Evolutionary conservation across 2,888 invertebrate species (phyloP).

Genomic region (Rhorus exstirpatorius): DNA sequence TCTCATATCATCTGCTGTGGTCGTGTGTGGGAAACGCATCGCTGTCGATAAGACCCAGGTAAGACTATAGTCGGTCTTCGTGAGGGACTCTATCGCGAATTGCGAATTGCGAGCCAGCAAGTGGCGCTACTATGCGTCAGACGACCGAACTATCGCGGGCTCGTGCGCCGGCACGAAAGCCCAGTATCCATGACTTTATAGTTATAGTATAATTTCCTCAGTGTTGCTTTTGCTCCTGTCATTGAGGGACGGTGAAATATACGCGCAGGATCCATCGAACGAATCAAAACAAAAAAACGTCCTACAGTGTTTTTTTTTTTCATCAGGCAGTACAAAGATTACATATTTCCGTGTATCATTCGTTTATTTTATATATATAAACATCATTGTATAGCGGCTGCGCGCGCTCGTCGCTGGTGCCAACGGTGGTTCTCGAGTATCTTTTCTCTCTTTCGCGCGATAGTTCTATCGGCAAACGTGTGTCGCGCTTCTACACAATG

Average conservation of each 20-base stretch:
- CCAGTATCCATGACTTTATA: neutral
- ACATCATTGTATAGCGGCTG: neutral
- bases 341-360: too few relatives aligned
- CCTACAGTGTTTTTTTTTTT: neutral
- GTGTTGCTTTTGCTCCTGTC: slow-evolving; percentile 36
- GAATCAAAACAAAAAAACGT: slow-evolving; percentile 21
- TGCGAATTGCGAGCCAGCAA: too few relatives aligned
- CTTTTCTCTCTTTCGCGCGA: neutral
- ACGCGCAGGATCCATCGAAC: slow-evolving; percentile 17
- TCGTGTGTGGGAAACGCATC: too few relatives aligned
- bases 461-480: slow-evolving; percentile 11
- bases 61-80: too few relatives aligned
- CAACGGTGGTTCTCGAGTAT: slow-evolving; percentile 6
- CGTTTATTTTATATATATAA: too few relatives aligned
- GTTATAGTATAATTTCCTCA: neutral
- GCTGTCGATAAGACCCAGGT: too few relatives aligned
- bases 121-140: slow-evolving; percentile 26
- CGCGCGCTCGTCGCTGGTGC: slow-evolving; percentile 6
- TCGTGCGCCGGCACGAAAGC: slow-evolving; percentile 13
- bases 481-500: slow-evolving; percentile 7
- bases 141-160: neutral
- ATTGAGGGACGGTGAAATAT: slow-evolving; percentile 11
- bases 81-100: too few relatives aligned
- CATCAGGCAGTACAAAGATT: too few relatives aligned
- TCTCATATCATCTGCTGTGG: too few relatives aligned